These are phyloP conservation scores for Rattus rattus DNA, from an alignment of 2,113 vertebrate species.

Conservation along the genomic window DNA sequence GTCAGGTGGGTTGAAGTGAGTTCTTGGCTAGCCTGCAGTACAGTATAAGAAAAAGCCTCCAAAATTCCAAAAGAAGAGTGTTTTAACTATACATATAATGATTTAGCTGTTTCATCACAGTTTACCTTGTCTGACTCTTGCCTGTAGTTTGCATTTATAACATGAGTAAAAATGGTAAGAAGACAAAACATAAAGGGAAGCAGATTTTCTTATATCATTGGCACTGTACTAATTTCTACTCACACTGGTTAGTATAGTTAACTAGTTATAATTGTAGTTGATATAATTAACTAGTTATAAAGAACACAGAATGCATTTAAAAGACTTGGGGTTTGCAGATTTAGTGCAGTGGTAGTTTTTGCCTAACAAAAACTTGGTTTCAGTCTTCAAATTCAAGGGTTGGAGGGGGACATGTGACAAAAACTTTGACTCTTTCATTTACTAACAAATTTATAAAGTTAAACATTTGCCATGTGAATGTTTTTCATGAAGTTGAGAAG, in stretches of 20 bases:
- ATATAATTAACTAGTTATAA: neutral
- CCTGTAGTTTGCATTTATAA: conserved; percentile 8
- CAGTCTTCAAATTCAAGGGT: neutral
- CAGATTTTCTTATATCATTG: neutral
- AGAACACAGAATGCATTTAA: neutral
- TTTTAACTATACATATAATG: neutral
- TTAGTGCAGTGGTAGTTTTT: neutral
- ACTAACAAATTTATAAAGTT: no score
- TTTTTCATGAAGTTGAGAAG: no score
- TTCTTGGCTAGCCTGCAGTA: neutral
- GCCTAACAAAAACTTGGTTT: neutral
- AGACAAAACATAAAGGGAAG: neutral
- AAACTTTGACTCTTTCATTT: no score
- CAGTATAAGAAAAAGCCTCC: neutral
- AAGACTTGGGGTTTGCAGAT: neutral
- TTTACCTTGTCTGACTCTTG: conserved; percentile 1
- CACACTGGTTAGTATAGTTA: neutral
- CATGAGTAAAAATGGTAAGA: conserved; percentile 10
- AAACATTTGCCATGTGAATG: no score
- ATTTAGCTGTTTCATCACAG: conserved; percentile 11
- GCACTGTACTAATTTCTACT: neutral
- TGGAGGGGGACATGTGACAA: neutral
- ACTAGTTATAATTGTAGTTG: no score
- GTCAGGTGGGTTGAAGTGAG: neutral
- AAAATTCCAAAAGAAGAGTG: neutral